Conservation (phyloP, 2,113 vertebrate genomes). For the Mormoops blainvillei region DNA sequence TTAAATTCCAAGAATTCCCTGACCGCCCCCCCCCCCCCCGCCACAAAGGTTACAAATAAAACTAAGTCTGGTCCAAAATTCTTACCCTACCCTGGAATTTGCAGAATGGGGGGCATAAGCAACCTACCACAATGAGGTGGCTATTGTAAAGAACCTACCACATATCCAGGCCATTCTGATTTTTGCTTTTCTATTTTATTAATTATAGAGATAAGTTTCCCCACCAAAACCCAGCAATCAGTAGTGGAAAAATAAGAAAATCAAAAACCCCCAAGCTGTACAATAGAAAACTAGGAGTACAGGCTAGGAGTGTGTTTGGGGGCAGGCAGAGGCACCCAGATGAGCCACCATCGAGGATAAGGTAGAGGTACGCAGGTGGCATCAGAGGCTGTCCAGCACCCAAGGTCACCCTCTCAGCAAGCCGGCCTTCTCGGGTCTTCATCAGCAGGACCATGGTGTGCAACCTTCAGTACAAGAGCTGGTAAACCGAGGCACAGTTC, state of each 20-base stretch:
- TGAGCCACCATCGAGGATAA: background rate
- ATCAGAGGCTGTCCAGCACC: background rate
- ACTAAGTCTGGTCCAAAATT: background rate
- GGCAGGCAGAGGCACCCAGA: rapidly evolving
- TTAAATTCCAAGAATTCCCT: background rate
- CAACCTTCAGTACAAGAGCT: conserved; percentile 46
- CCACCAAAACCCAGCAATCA: background rate
- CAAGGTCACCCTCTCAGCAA: background rate
- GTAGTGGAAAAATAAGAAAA: background rate
- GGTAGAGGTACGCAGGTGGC: background rate
- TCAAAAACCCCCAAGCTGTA: background rate
- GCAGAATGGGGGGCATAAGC: background rate
- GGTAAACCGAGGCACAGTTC: conserved; percentile 29
- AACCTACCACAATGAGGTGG: background rate
- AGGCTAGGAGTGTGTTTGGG: background rate
- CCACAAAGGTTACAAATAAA: background rate
- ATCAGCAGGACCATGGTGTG: background rate
- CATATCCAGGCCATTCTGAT: background rate
- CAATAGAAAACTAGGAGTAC: background rate
- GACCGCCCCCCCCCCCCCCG: rapidly evolving
- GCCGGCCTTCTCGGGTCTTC: background rate
- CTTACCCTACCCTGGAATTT: background rate
- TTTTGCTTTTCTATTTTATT: conserved; percentile 56
- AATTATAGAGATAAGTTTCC: conserved; percentile 1
- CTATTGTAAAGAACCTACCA: background rate